Conservation (phyloP, 2,888 invertebrate species). For the Cyclophora punctaria region DNA sequence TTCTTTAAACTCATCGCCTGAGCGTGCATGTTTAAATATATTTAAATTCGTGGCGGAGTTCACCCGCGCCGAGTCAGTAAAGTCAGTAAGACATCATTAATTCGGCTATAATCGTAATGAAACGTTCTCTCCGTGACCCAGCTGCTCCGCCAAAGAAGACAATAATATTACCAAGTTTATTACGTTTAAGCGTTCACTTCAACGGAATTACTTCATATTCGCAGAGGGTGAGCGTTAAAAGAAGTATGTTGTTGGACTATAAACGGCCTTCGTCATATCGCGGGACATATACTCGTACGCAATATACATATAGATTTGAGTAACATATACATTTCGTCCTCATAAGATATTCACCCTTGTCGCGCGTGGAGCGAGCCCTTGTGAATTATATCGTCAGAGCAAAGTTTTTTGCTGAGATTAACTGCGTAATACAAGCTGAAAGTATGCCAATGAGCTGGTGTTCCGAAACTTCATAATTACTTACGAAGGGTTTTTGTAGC, state of each 20-base stretch:
- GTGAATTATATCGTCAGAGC: constrained; percentile 62
- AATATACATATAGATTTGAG: constrained; percentile 48
- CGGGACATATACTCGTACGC: constrained; percentile 22
- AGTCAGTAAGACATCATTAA: constrained; percentile 59
- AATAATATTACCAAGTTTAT: constrained; percentile 48
- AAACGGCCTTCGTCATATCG: constrained; percentile 28
- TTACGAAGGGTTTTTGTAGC: constrained; percentile 47
- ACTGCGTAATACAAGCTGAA: constrained; percentile 63
- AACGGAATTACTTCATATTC: constrained; percentile 36
- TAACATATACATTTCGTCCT: constrained; percentile 52
- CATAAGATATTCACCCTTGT: constrained; percentile 64
- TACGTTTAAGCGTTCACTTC: constrained; percentile 36
- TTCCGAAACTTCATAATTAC: constrained; percentile 64
- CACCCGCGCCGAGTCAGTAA: constrained; percentile 29
- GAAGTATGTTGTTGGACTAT: constrained; percentile 26
- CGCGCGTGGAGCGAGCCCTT: constrained; percentile 42
- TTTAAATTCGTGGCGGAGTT: constrained; percentile 54
- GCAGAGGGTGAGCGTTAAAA: constrained; percentile 25
- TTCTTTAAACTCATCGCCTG: neutral
- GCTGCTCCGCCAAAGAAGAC: constrained; percentile 37
- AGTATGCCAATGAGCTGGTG: constrained; percentile 63
- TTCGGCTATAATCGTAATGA: constrained; percentile 57
- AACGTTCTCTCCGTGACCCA: constrained; percentile 47
- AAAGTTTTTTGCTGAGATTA: constrained; percentile 65
- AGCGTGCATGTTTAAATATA: constrained; percentile 45